Conservation (phyloP, 2,888 invertebrate genomes). For the Minunthozetes semirufus region DNA sequence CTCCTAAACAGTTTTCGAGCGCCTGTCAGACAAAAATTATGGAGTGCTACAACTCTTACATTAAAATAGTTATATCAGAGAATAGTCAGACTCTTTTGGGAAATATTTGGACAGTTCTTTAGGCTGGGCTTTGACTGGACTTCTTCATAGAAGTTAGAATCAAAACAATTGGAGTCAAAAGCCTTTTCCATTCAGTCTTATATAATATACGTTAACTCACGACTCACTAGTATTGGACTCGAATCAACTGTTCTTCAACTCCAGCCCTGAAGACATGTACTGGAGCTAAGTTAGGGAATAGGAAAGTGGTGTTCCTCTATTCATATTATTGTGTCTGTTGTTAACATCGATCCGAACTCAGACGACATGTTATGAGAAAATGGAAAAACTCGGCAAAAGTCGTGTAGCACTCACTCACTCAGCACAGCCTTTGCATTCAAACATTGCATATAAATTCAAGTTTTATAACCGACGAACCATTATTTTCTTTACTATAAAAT, state of each 20-base stretch:
- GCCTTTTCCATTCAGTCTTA: not conserved
- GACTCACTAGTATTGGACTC: not conserved
- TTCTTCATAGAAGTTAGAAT: not conserved
- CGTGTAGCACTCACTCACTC: conserved; percentile 4
- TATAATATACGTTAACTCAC: not conserved
- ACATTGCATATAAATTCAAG: not conserved
- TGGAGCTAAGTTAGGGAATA: not conserved
- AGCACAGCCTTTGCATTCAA: not conserved
- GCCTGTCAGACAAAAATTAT: not conserved
- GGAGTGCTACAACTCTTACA: not conserved
- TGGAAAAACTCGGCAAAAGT: conserved; percentile 14
- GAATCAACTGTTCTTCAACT: not conserved
- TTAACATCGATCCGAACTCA: conserved; percentile 10
- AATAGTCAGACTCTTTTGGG: not conserved
- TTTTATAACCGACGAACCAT: not conserved
- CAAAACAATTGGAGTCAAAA: conserved; percentile 3
- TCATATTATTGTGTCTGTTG: conserved; percentile 9
- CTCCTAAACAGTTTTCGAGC: not conserved
- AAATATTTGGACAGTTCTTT: conserved; percentile 22
- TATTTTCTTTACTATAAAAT: not conserved
- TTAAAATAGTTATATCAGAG: conserved; percentile 9
- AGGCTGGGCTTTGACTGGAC: not conserved
- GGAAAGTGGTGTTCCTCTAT: not conserved
- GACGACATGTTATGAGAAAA: not conserved
- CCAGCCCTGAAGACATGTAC: not conserved